Conservation (phyloP, 2,113 vertebrate genomes). For the Emydura subglobosa region DNA sequence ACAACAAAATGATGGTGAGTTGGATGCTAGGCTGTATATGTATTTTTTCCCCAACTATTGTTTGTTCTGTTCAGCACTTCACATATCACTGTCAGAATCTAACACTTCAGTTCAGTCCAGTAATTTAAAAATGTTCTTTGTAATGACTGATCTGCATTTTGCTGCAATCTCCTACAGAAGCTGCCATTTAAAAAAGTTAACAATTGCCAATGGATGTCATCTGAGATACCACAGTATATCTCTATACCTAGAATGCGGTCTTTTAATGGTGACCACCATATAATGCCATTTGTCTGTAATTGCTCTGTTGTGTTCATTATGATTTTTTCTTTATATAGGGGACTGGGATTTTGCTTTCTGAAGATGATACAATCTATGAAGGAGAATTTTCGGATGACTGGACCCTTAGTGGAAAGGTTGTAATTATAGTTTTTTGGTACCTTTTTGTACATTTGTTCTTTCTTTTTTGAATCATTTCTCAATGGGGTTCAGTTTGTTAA, state of each 20-base stretch:
- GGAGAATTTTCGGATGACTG: slow-evolving; percentile 98
- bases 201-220: background rate
- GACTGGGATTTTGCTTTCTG: slow-evolving; percentile 91
- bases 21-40: background rate
- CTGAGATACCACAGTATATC: background rate
- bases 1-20: slow-evolving; percentile 97
- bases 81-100: background rate
- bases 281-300: background rate
- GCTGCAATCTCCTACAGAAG: background rate
- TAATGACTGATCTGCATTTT: background rate
- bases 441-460: background rate
- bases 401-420: slow-evolving; percentile 96
- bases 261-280: background rate
- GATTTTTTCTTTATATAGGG: slow-evolving; percentile 80
- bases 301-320: background rate
- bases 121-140: background rate
- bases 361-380: slow-evolving; percentile 95
- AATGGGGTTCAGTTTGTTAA: background rate
- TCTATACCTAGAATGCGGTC: background rate
- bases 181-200: background rate
- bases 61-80: background rate
- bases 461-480: background rate
- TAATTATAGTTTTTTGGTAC: background rate
- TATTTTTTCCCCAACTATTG: background rate
- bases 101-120: background rate